Percentiles rank a stretch among this genome's conserved stretches.
These are phyloP conservation scores for Diplazon laetatorius DNA, from an alignment of 2,888 invertebrate genomes.

Conservation along the genomic window DNA sequence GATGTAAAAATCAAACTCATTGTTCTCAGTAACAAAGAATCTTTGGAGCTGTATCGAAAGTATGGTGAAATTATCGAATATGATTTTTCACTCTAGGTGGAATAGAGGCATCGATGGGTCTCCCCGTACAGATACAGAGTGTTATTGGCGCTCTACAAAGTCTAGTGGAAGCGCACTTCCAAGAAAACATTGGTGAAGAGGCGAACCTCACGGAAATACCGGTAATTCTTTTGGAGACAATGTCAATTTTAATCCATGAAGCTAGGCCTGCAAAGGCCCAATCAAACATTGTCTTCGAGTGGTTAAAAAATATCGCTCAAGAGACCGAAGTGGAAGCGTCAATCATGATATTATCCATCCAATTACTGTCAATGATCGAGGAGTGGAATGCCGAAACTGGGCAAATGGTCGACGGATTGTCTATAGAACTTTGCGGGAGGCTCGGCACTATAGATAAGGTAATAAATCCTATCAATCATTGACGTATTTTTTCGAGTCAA, in stretches of 20 bases:
- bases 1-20: too few relatives aligned
- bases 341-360: constrained; percentile 69
- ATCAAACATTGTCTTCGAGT: constrained; percentile 66
- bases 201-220: constrained; percentile 70
- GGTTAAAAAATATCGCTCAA: constrained; percentile 70
- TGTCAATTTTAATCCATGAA: constrained; percentile 74
- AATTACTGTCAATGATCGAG: constrained; percentile 76
- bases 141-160: constrained; percentile 70
- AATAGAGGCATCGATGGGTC: constrained; percentile 51
- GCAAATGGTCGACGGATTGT: constrained; percentile 80
- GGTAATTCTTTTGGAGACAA: constrained; percentile 73
- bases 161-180: constrained; percentile 67
- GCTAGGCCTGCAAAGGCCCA: constrained; percentile 70
- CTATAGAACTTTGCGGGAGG: constrained; percentile 81
- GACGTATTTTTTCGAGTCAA: neutral
- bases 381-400: constrained; percentile 72
- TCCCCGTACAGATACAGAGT: constrained; percentile 69
- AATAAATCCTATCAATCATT: constrained; percentile 57
- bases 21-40: too few relatives aligned
- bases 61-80: neutral
- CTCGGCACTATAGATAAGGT: constrained; percentile 83
- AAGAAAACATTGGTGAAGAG: constrained; percentile 70
- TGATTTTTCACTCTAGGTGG: constrained; percentile 52
- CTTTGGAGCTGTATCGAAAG: neutral
- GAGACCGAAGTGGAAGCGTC: constrained; percentile 66